Conservation (phyloP, 2,113 vertebrate species). For the Nicator chloris region DNA sequence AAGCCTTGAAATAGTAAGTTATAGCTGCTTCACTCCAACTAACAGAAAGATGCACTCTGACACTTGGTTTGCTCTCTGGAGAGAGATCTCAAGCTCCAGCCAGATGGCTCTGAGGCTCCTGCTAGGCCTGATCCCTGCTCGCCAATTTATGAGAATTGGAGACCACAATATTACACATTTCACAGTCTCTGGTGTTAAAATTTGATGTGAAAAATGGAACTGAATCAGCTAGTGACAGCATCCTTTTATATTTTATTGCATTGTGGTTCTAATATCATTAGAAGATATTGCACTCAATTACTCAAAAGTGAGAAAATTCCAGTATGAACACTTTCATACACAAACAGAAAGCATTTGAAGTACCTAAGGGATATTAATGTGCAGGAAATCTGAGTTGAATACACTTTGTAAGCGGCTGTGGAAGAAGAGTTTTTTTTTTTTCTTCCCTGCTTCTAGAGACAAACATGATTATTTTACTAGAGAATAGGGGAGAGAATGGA, state of each 20-base stretch:
- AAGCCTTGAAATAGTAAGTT: not conserved
- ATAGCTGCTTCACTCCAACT: not conserved
- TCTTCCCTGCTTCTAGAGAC: not conserved
- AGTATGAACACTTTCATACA: not conserved
- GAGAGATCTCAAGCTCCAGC: not conserved
- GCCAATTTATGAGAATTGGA: constrained; percentile 4
- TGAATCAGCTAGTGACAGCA: not conserved
- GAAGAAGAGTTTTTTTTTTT: not conserved
- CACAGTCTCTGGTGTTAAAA: not conserved
- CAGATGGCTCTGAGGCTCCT: constrained; percentile 13
- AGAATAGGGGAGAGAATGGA: constrained; percentile 15
- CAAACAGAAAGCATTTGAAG: not conserved
- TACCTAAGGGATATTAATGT: constrained; percentile 12
- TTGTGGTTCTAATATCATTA: not conserved
- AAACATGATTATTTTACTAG: constrained; percentile 30
- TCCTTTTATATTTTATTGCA: not conserved
- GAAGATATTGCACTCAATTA: constrained; percentile 19
- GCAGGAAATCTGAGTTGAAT: constrained; percentile 17
- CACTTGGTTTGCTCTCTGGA: constrained; percentile 21
- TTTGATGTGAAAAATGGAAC: not conserved
- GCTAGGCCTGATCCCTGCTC: not conserved
- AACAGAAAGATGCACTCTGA: not conserved
- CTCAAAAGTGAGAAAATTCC: not conserved
- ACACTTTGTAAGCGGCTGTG: not conserved
- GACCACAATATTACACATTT: not conserved